Conservation (phyloP, 2,113 vertebrate genomes). For the Perccottus glenii region DNA sequence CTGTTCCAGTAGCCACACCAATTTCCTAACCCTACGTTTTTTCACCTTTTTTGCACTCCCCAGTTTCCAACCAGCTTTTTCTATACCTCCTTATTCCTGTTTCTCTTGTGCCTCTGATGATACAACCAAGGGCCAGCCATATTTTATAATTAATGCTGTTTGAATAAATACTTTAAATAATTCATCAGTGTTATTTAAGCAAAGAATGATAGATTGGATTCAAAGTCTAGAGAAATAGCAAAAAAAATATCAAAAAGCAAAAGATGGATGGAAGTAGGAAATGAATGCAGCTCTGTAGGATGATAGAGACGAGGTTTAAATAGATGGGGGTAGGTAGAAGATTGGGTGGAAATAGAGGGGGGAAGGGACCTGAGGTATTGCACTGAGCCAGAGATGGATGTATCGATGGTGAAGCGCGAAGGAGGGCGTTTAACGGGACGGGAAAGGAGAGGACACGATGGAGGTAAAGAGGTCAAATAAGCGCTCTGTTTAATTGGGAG, state of each 20-base stretch:
- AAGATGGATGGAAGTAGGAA: constrained; percentile 26
- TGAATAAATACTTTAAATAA: constrained; percentile 79
- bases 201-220: constrained; percentile 55
- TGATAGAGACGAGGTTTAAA: constrained; percentile 51
- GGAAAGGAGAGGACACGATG: constrained; percentile 62
- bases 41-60: constrained; percentile 47
- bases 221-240: constrained; percentile 44
- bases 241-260: constrained; percentile 40
- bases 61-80: constrained; percentile 38
- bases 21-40: constrained; percentile 78
- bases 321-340: constrained; percentile 41
- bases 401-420: constrained; percentile 42
- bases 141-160: constrained; percentile 74
- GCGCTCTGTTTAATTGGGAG: constrained; percentile 79
- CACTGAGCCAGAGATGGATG: constrained; percentile 68
- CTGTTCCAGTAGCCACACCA: constrained; percentile 84
- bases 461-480: constrained; percentile 73
- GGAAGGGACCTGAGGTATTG: constrained; percentile 71
- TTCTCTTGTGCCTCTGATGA: constrained; percentile 11
- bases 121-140: constrained; percentile 21
- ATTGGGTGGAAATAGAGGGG: constrained; percentile 49
- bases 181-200: constrained; percentile 72
- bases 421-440: constrained; percentile 58
- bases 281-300: constrained; percentile 10
- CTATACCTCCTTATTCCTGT: constrained; percentile 1